These are phyloP conservation scores for Drosophila anceps DNA, from an alignment of 2,888 invertebrate species.

Conservation along the genomic window DNA sequence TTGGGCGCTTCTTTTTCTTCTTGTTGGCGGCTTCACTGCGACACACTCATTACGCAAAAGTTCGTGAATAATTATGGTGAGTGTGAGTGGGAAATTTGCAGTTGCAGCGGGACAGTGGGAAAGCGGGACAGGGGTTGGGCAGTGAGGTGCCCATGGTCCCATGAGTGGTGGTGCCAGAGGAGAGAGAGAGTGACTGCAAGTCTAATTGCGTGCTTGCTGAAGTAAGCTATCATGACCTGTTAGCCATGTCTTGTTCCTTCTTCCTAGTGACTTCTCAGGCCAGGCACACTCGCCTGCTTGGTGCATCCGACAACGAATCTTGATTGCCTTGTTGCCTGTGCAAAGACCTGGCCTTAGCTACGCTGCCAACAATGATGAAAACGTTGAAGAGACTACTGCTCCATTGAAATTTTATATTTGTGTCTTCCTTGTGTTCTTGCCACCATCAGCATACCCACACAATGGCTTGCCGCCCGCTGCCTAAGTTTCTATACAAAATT, in stretches of 20 bases:
- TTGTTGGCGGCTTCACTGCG: conserved; percentile 53
- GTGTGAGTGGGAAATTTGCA: conserved; percentile 24
- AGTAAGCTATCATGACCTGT: conserved; percentile 36
- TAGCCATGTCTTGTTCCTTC: conserved; percentile 26
- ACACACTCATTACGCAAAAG: conserved; percentile 69
- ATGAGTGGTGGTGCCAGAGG: conserved; percentile 10
- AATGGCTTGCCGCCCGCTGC: conserved; percentile 5
- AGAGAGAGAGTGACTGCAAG: conserved; percentile 2
- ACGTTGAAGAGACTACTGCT: conserved; percentile 28
- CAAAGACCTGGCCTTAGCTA: conserved; percentile 20
- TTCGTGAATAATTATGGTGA: conserved; percentile 67
- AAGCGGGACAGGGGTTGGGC: neutral
- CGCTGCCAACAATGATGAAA: conserved; percentile 34
- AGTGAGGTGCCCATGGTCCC: conserved; percentile 4
- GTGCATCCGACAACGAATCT: conserved; percentile 31
- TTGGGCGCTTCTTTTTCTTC: conserved; percentile 32
- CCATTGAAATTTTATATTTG: conserved; percentile 40
- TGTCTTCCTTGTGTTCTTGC: conserved; percentile 7
- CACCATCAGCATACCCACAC: conserved; percentile 5
- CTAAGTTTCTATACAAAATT: conserved; percentile 4
- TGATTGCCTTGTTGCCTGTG: conserved; percentile 36
- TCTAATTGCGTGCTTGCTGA: conserved; percentile 40
- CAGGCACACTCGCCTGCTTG: conserved; percentile 15
- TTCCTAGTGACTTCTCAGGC: conserved; percentile 10
- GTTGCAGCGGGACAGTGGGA: conserved; percentile 18